These are phyloP conservation scores for Monochamus alternatus DNA, from an alignment of 2,888 invertebrate genomes.

Conservation along the genomic window DNA sequence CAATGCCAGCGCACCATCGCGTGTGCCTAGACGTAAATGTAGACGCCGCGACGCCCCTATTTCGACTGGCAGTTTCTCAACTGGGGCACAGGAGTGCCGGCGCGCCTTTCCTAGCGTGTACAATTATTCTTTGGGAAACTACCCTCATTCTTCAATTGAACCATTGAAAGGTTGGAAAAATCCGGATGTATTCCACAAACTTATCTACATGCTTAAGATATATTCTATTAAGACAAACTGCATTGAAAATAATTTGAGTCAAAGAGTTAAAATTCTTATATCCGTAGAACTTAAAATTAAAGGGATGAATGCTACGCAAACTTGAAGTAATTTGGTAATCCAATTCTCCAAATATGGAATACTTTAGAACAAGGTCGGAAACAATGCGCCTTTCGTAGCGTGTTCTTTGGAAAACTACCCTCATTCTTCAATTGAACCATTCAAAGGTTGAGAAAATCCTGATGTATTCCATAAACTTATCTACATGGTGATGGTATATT, in stretches of 20 bases:
- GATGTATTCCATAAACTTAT: not conserved
- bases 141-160: slow-evolving; percentile 28
- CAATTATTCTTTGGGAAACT: slow-evolving; percentile 12
- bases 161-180: slow-evolving; percentile 19
- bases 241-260: too few species aligned
- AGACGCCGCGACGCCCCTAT: slow-evolving; percentile 48
- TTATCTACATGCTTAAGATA: not conserved
- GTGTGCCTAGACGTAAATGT: slow-evolving; percentile 31
- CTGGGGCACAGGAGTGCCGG: slow-evolving; percentile 43
- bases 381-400: slow-evolving; percentile 38
- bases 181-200: not conserved
- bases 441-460: slow-evolving; percentile 5
- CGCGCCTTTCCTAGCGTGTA: slow-evolving; percentile 43
- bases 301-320: too few species aligned
- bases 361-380: too few species aligned
- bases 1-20: slow-evolving; percentile 38
- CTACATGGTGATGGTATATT: not conserved
- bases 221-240: too few species aligned
- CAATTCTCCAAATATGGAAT: too few species aligned
- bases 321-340: too few species aligned
- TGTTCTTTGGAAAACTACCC: slow-evolving; percentile 31
- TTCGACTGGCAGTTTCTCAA: slow-evolving; percentile 43
- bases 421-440: slow-evolving; percentile 29
- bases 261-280: too few species aligned
- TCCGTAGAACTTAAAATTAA: too few species aligned